These are phyloP conservation scores for Boulengerochromis microlepis DNA, from an alignment of 2,113 vertebrate species.

Conservation along the genomic window DNA sequence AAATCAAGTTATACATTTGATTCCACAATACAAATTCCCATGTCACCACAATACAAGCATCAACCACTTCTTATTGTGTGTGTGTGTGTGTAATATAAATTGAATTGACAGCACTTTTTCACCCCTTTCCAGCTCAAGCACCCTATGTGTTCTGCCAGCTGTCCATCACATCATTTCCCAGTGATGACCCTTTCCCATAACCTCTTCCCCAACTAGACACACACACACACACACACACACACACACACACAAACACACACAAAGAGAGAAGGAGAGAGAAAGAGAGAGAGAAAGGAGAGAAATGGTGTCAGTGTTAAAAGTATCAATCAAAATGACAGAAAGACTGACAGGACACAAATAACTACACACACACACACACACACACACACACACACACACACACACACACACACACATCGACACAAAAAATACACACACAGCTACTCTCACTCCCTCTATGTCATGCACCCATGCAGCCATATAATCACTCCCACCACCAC, in stretches of 20 bases:
- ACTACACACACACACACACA: slow-evolving; percentile 17
- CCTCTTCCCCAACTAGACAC: slow-evolving; percentile 8
- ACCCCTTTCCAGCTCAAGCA: neutral
- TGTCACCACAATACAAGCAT: neutral
- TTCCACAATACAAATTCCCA: neutral
- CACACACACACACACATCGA: slow-evolving; percentile 1
- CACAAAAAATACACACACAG: neutral
- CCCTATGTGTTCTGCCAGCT: slow-evolving; percentile 26
- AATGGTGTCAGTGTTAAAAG: slow-evolving; percentile 23
- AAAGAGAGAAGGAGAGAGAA: neutral
- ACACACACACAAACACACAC: neutral
- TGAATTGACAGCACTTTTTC: slow-evolving; percentile 1
- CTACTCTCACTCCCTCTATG: slow-evolving; percentile 35
- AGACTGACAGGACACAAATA: slow-evolving; percentile 1
- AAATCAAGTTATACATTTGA: neutral
- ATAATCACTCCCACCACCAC: slow-evolving; percentile 53
- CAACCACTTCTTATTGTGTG: neutral
- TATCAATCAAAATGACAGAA: slow-evolving; percentile 44
- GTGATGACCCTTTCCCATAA: slow-evolving; percentile 50
- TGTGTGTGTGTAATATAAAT: neutral
- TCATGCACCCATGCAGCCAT: slow-evolving; percentile 54
- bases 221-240: neutral
- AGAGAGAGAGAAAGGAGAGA: neutral
- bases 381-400: slow-evolving; percentile 28
- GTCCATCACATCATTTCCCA: slow-evolving; percentile 32